Base-by-base conservation (phyloP, 1,140 invertebrate species). In the Panagrolaimus sp. region DNA sequence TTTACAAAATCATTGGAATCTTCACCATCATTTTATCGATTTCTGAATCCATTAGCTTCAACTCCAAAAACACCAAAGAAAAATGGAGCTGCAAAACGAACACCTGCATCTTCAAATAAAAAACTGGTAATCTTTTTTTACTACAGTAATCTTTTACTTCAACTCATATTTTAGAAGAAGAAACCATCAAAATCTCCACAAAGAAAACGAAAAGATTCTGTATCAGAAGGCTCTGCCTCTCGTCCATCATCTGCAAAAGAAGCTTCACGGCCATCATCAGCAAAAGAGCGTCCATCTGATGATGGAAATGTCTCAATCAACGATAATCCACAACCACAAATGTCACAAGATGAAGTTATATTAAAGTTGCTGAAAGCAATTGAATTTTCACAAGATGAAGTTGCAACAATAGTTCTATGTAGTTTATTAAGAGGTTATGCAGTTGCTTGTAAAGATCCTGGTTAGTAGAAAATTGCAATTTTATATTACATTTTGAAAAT, bases 381-480 rank as follows among this genome's bases (percentile, higher is more conserved):
- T 73, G 14, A 70, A 63, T 8, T 65, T 9, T 45, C 71, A 16
- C n/a, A 27, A 14, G 64, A 72, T 61, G 23, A 69, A 11, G 16
- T 67, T 2, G 42, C 27, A 20, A 51, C 48, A 42, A 51, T 72
- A 45, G 42, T 72, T 48, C 47, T 72, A 43, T 73, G 69, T 46
- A 69, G 45, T 27, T 16, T 72, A 14, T 5, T 72, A 11, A 20
- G 20, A 20, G 71, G 71, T 5, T 72, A 72, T 72, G 57, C 66
- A 8, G 31, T 43, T 14, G 11, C 27, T 9, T 72, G 71, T 45
- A 47, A 72, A 44, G 43, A 13, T 66, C 5, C 14, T 1, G 53
- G 57, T 69, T 44, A 25, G n/a, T n/a, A 14, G 20, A 23, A 4
- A 4, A 62, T 7, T 2, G n/a, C 9, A 45, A 9, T 27, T 16